Evolutionary conservation across 2,888 invertebrate genomes (phyloP).

Genomic region (Diaprepes abbreviatus): DNA sequence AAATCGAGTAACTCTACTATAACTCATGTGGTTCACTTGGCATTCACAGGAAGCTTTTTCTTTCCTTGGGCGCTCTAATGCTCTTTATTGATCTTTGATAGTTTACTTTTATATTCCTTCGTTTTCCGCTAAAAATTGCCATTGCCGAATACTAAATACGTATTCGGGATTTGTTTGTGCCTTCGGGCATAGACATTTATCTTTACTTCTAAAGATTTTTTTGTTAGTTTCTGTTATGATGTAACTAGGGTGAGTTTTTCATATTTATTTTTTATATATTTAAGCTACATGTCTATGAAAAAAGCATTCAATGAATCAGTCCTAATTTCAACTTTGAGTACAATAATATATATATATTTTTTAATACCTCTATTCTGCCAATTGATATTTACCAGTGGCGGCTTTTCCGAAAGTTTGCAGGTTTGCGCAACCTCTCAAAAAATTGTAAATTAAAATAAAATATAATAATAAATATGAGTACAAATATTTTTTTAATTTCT

Average conservation of each 20-base stretch:
- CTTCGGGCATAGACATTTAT: constrained; percentile 5
- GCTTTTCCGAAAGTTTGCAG: too few species aligned
- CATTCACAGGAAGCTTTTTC: constrained; percentile 57
- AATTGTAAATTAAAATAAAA: too few species aligned
- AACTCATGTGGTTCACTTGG: constrained; percentile 60
- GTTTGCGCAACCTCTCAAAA: too few species aligned
- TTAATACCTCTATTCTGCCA: too few species aligned
- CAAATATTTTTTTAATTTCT: too few species aligned
- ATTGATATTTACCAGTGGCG: too few species aligned
- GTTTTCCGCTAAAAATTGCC: constrained; percentile 23
- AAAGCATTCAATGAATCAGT: too few species aligned
- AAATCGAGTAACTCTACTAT: constrained; percentile 62
- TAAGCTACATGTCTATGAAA: too few species aligned
- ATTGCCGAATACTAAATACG: constrained; percentile 42
- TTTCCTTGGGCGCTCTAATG: constrained; percentile 38
- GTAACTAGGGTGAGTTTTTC: not conserved
- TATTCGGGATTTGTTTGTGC: constrained; percentile 32
- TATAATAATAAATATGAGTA: too few species aligned
- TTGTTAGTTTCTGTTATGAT: not conserved
- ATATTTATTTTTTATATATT: too few species aligned
- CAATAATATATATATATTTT: too few species aligned
- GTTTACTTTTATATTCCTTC: constrained; percentile 42
- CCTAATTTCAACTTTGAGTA: too few species aligned
- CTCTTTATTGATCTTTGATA: constrained; percentile 50
- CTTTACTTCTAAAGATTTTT: not conserved